Evolutionary conservation across 2,113 vertebrate species (phyloP).

Genomic region (Ancistrus triradiatus): DNA sequence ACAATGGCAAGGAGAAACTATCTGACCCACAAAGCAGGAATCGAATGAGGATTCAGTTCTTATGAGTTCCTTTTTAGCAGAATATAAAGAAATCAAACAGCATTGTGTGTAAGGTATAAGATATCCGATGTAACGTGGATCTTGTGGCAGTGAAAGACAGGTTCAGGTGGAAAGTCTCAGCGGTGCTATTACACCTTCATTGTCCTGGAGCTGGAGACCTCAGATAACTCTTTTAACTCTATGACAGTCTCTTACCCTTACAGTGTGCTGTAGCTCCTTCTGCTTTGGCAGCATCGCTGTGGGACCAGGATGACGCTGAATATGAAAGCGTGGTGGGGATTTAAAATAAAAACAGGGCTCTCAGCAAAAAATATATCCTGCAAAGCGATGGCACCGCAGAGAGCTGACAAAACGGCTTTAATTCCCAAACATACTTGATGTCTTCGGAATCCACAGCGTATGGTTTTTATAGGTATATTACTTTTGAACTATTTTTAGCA

Average conservation of each 20-base stretch:
- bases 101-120: no score
- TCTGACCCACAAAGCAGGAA: no score
- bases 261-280: slow-evolving; percentile 8
- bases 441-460: no score
- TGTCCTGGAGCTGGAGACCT: slow-evolving; percentile 49
- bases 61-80: no score
- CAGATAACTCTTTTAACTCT: slow-evolving; percentile 62
- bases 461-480: no score
- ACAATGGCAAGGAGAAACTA: no score
- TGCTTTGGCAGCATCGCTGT: not conserved
- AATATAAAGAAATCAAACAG: no score
- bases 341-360: slow-evolving; percentile 5
- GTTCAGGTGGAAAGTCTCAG: slow-evolving; percentile 52
- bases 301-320: slow-evolving; percentile 3
- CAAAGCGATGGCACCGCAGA: not conserved
- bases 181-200: slow-evolving; percentile 58
- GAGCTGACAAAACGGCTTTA: not conserved
- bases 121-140: no score
- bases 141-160: no score
- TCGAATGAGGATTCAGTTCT: no score
- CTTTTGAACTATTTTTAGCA: no score
- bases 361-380: slow-evolving; percentile 1
- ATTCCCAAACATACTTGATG: no score
- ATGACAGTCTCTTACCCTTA: slow-evolving; percentile 38
- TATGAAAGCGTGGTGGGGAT: slow-evolving; percentile 8